Conservation (phyloP, 1,140 invertebrate species). For the Drosophila pseudoobscura region DNA sequence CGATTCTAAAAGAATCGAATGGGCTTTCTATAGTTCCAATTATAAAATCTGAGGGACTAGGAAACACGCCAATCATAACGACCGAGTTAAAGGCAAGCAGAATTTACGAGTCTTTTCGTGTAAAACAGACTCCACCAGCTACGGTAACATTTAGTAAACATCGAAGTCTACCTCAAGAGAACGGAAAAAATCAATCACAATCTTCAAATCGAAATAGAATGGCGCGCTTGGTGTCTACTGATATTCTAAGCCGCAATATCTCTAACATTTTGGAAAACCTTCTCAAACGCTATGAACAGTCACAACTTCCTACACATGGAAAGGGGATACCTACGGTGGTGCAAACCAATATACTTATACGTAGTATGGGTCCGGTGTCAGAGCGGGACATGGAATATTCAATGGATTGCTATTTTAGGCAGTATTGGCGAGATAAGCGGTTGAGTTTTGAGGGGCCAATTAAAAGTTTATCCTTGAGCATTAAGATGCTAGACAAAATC, state of each 20-base stretch:
- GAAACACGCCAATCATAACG: slow-evolving; percentile 56
- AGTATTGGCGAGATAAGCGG: slow-evolving; percentile 93
- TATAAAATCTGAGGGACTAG: background rate
- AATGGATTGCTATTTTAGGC: slow-evolving; percentile 98
- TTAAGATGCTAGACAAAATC: slow-evolving; percentile 95
- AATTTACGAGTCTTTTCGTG: slow-evolving; percentile 72
- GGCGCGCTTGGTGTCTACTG: slow-evolving; percentile 85
- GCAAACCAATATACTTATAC: slow-evolving; percentile 94
- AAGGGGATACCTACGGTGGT: slow-evolving; percentile 93
- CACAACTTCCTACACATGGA: slow-evolving; percentile 92
- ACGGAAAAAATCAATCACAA: background rate
- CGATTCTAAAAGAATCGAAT: background rate
- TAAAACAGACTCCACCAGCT: slow-evolving; percentile 2
- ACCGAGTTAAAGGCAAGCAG: slow-evolving; percentile 63
- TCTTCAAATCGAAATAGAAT: background rate
- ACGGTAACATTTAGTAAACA: slow-evolving; percentile 1
- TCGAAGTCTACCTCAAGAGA: slow-evolving; percentile 16
- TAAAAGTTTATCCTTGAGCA: slow-evolving; percentile 92
- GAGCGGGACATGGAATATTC: slow-evolving; percentile 99
- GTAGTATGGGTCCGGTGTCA: slow-evolving; percentile 97
- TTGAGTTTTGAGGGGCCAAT: slow-evolving; percentile 92
- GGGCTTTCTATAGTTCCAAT: background rate
- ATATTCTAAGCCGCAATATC: slow-evolving; percentile 91
- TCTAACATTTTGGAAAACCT: slow-evolving; percentile 93
- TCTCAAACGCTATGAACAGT: slow-evolving; percentile 95